These are phyloP conservation scores for Capitulum mitella DNA, from an alignment of 2,888 invertebrate genomes.

Conservation along the genomic window DNA sequence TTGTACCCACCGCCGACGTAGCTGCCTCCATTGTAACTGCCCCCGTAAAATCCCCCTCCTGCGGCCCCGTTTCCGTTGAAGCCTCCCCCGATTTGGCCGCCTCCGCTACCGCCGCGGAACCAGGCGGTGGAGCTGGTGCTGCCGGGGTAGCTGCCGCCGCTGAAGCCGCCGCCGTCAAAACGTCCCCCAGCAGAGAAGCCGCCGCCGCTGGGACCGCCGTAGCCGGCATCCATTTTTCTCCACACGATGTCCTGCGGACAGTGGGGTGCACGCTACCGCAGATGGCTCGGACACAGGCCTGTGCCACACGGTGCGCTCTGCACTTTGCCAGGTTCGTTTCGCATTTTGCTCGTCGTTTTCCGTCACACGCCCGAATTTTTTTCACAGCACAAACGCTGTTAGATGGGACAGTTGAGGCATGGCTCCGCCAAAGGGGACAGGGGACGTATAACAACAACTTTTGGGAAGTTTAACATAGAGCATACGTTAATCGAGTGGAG, in stretches of 20 bases:
- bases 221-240: not conserved
- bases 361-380: no score
- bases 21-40: not conserved
- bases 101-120: not conserved
- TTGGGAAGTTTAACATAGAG: no score
- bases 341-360: no score
- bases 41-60: not conserved
- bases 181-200: not conserved
- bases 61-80: not conserved
- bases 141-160: not conserved
- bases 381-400: no score
- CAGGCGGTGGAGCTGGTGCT: not conserved
- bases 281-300: not conserved
- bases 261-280: not conserved
- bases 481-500: no score
- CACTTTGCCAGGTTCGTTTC: no score
- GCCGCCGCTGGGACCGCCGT: not conserved
- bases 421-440: no score
- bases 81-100: not conserved
- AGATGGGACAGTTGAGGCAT: no score
- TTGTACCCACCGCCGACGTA: not conserved
- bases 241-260: not conserved
- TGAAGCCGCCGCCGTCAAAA: not conserved
- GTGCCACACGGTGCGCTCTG: no score
- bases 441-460: no score